These are phyloP conservation scores for Agrochola lychnidis DNA, from an alignment of 2,888 invertebrate genomes.

Conservation along the genomic window DNA sequence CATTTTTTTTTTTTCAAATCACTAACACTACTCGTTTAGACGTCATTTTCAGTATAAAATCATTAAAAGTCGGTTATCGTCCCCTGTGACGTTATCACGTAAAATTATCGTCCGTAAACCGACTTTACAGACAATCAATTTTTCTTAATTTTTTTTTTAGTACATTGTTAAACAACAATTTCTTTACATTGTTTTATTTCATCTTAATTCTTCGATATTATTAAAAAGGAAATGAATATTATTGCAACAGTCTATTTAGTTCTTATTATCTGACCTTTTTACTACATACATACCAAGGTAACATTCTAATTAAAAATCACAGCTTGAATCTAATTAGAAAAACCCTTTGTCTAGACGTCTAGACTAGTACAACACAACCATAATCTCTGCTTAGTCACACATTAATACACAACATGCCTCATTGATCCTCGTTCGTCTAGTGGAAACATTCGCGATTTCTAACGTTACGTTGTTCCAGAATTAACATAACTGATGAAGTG, in stretches of 20 bases:
- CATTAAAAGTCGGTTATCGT: no score
- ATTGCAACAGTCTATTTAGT: neutral
- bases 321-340: conserved; percentile 19
- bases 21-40: no score
- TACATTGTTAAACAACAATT: neutral
- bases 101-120: no score
- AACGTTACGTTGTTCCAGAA: neutral
- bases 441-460: neutral
- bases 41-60: no score
- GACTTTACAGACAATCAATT: no score
- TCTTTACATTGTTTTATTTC: neutral
- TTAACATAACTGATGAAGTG: neutral
- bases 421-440: neutral
- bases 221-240: neutral
- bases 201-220: neutral
- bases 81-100: no score
- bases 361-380: neutral
- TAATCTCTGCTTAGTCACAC: neutral
- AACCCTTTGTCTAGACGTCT: conserved; percentile 37
- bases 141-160: no score
- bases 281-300: neutral
- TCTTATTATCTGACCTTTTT: neutral
- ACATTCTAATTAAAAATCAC: conserved; percentile 18
- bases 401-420: neutral
- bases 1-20: no score